Percentiles rank a stretch among this genome's conserved stretches.
phyloP scores from a whole-genome alignment of 2,888 invertebrate genomes.

The Ichneumoninae sp. region DNA sequence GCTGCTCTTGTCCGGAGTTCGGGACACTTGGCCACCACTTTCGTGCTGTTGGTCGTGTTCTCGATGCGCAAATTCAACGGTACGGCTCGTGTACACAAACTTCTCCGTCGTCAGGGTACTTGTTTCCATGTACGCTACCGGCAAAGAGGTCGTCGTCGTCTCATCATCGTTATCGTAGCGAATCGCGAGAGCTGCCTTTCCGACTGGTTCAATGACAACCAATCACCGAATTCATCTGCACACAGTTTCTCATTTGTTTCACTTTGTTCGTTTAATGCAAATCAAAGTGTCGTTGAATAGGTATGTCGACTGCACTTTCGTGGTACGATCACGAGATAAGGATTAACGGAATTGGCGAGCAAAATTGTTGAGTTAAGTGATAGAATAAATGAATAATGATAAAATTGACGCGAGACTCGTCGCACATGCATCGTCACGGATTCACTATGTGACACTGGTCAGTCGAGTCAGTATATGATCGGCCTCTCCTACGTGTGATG shows the following conservation, averaged over 20 bases:
- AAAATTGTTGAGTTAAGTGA: neutral
- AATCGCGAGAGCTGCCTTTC: constrained; percentile 28
- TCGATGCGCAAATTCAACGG: constrained; percentile 67
- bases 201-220: constrained; percentile 32
- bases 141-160: neutral
- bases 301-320: constrained; percentile 70
- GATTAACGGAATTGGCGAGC: neutral
- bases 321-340: constrained; percentile 23
- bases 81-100: constrained; percentile 9
- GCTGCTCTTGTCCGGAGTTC: constrained; percentile 42
- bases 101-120: constrained; percentile 1
- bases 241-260: neutral
- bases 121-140: constrained; percentile 26
- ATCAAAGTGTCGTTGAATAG: constrained; percentile 66
- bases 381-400: neutral
- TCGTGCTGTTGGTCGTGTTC: constrained; percentile 69
- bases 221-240: neutral
- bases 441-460: constrained; percentile 38
- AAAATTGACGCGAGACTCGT: neutral
- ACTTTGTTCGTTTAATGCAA: constrained; percentile 60
- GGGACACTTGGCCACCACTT: constrained; percentile 70
- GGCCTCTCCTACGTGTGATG: neutral
- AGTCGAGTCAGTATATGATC: constrained; percentile 3
- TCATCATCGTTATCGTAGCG: neutral
- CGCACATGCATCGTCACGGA: constrained; percentile 47